Conservation (phyloP, 2,113 vertebrate species). For the Odontesthes bonariensis region DNA sequence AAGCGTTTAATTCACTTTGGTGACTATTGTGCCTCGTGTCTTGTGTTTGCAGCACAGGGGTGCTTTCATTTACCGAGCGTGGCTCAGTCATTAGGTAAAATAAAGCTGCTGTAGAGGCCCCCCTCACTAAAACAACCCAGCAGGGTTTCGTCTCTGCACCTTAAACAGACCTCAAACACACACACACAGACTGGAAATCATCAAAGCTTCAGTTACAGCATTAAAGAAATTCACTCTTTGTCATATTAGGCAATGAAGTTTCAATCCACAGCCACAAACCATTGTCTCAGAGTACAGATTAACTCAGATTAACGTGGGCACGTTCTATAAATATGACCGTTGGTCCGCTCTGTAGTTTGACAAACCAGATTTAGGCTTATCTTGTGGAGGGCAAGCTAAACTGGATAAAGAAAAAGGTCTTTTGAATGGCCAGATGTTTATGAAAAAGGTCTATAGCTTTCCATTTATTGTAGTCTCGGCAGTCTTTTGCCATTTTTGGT, state of each 20-base stretch:
- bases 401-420: too few relatives aligned
- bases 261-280: too few relatives aligned
- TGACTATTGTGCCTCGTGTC: conserved; percentile 20
- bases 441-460: too few relatives aligned
- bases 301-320: too few relatives aligned
- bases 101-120: conserved; percentile 13
- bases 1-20: conserved; percentile 28
- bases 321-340: too few relatives aligned
- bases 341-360: too few relatives aligned
- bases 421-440: too few relatives aligned
- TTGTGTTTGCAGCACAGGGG: conserved; percentile 33
- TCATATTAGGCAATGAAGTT: neutral
- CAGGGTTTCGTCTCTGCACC: conserved; percentile 19
- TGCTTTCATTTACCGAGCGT: conserved; percentile 33
- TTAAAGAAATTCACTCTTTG: neutral
- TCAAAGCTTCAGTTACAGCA: neutral
- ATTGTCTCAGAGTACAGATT: too few relatives aligned
- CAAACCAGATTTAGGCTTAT: too few relatives aligned
- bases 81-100: conserved; percentile 52
- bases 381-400: too few relatives aligned
- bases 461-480: too few relatives aligned
- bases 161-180: conserved; percentile 7
- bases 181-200: neutral
- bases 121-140: conserved; percentile 46
- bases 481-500: too few relatives aligned